A percentile compares a stretch with the other conserved stretches of the same genome.
Conservation (phyloP, 1,140 invertebrate genomes). For the Bombus huntii region DNA sequence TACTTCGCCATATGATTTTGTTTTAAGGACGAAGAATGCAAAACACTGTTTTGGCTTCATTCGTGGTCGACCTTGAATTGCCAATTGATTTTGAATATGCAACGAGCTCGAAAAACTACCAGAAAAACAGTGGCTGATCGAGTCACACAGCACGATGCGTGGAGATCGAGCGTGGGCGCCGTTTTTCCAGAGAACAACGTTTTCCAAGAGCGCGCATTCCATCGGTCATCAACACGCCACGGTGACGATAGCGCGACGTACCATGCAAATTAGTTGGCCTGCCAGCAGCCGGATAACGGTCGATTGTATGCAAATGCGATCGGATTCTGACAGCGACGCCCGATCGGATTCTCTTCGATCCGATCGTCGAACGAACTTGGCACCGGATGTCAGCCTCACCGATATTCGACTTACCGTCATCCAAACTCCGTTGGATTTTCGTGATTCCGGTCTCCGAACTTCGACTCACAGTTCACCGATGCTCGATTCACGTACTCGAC, state of each 20-base stretch:
- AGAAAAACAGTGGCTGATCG: too few relatives aligned
- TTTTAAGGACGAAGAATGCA: neutral
- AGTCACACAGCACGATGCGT: too few relatives aligned
- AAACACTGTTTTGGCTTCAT: neutral
- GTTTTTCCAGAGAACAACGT: neutral
- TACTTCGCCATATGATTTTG: neutral
- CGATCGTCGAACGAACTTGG: conserved; percentile 15
- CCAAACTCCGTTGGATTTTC: conserved; percentile 38
- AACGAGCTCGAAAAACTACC: neutral
- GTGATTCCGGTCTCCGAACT: neutral
- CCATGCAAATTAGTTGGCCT: conserved; percentile 61
- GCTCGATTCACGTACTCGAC: neutral
- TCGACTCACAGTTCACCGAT: neutral
- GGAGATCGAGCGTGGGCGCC: neutral
- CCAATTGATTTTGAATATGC: neutral
- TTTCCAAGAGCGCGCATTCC: neutral
- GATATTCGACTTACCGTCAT: conserved; percentile 62
- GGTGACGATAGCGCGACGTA: conserved; percentile 33
- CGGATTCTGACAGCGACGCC: conserved; percentile 54
- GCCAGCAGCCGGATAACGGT: conserved; percentile 52
- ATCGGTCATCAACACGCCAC: conserved; percentile 35
- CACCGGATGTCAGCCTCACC: conserved; percentile 51
- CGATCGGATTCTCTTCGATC: conserved; percentile 40
- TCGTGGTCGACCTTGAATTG: neutral
- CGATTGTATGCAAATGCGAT: conserved; percentile 70